phyloP scores from a whole-genome alignment of 2,888 invertebrate species.

The Apodemia mormo region DNA sequence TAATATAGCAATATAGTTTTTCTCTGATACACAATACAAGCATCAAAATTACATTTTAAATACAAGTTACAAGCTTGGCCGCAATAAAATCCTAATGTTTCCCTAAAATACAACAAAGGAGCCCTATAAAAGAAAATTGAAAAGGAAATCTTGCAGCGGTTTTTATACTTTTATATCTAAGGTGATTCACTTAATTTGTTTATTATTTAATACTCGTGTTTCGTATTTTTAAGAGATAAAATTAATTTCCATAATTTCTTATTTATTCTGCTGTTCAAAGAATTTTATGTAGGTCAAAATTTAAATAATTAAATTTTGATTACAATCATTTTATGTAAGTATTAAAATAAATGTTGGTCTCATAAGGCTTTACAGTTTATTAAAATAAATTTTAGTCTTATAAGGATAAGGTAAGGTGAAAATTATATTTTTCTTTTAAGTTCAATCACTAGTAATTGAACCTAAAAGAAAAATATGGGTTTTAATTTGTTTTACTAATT shows the following conservation, averaged over 20 bases:
- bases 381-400: too few relatives aligned
- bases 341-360: neutral
- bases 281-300: neutral
- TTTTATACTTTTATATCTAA: slow-evolving; percentile 32
- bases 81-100: slow-evolving; percentile 44
- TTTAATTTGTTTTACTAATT: too few relatives aligned
- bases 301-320: neutral
- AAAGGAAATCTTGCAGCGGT: slow-evolving; percentile 40
- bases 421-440: too few relatives aligned
- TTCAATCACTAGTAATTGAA: too few relatives aligned
- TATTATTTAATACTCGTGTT: slow-evolving; percentile 22
- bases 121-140: slow-evolving; percentile 41
- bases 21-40: slow-evolving; percentile 18
- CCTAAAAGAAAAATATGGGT: too few relatives aligned
- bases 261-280: neutral
- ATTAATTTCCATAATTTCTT: slow-evolving; percentile 3
- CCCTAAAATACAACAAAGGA: slow-evolving; percentile 44
- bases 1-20: neutral
- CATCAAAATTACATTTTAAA: slow-evolving; percentile 28
- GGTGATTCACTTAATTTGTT: slow-evolving; percentile 34
- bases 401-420: too few relatives aligned
- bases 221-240: slow-evolving; percentile 14
- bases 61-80: slow-evolving; percentile 37
- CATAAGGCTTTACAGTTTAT: too few relatives aligned
- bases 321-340: too few relatives aligned